Conservation (phyloP, 1,140 invertebrate genomes). For the Bombus consobrinus region DNA sequence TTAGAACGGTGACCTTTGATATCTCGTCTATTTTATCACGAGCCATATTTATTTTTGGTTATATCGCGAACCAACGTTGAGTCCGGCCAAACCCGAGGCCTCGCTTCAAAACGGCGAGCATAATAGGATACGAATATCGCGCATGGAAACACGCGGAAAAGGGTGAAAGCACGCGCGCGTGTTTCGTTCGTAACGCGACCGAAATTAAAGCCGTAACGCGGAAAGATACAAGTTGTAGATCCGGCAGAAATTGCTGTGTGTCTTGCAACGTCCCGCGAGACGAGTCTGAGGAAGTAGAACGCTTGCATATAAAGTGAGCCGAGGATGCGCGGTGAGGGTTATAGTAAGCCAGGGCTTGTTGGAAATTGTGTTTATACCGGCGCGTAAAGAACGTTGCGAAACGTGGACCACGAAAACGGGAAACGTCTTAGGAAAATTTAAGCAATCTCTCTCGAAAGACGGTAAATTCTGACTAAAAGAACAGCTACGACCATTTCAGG, state of each 20-base stretch:
- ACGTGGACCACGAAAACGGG: conserved; percentile 32
- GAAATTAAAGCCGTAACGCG: conserved; percentile 63
- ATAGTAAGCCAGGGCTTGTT: conserved; percentile 46
- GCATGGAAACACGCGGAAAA: background rate
- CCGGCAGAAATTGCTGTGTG: conserved; percentile 63
- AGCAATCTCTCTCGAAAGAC: background rate
- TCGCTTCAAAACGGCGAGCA: background rate
- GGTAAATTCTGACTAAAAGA: background rate
- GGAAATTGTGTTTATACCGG: conserved; percentile 69
- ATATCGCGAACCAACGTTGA: background rate
- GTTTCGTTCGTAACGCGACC: conserved; percentile 30
- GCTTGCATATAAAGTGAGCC: conserved; percentile 66
- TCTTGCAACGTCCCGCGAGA: conserved; percentile 59
- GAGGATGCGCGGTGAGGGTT: conserved; percentile 54
- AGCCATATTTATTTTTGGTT: background rate
- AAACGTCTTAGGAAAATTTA: conserved; percentile 58
- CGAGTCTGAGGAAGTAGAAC: conserved; percentile 52
- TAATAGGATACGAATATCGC: background rate
- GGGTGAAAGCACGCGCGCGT: too few relatives aligned
- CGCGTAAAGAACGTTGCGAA: conserved; percentile 66
- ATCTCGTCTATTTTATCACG: background rate
- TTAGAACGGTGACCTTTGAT: background rate
- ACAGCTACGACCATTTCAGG: background rate
- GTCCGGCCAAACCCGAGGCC: background rate
- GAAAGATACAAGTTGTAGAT: conserved; percentile 62